Base-by-base conservation (phyloP, 2,113 vertebrate species). In the Hippocampus guttulatus region DNA sequence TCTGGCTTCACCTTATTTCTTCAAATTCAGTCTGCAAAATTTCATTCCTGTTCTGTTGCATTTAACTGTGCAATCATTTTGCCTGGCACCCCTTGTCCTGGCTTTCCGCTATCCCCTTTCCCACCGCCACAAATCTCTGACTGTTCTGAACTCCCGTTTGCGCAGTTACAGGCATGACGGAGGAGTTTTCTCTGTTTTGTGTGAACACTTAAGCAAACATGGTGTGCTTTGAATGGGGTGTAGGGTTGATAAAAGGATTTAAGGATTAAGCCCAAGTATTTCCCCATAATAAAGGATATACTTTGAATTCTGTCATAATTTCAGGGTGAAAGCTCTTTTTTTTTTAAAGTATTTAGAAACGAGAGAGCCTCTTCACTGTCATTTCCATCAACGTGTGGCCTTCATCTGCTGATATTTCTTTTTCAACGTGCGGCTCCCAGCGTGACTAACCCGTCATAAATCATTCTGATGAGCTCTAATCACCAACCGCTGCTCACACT, bases 361-460 rank as follows among this genome's bases (percentile, higher is more conserved):
- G 41, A 45, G 63, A 25, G 63, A 47, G 63, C 41, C 2, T 25
- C n/a, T 45, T 43, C 12, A 15, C 63, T 47, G 63, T 64, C 40
- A 64, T 23, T 6, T 41, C 41, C n/a, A 25, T 47, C 63, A 65
- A 65, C 41, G 14, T 27, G 21, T 14, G 20, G 40, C 33, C 38
- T 12, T 65, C 63, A 43, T 45, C n/a, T 2, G 9, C 40, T 64
- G 2, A 43, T 43, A 14, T 64, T 64, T 64, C 4, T 25, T 64
- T 64, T 64, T 64, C 6, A 45, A 64, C 38, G 38, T 43, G 40
- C 62, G 15, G 62, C 62, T 64, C 63, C 11, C 33, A 16, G 41
- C n/a, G 45, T 45, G 63, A 45, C 63, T 65, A 45, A 45, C 63
- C 63, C 41, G n/a, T 16, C 63, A 45, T 47, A 65, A 65, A 65